phyloP scores from a whole-genome alignment of 2,113 vertebrate genomes.

The Cinclus cinclus region DNA sequence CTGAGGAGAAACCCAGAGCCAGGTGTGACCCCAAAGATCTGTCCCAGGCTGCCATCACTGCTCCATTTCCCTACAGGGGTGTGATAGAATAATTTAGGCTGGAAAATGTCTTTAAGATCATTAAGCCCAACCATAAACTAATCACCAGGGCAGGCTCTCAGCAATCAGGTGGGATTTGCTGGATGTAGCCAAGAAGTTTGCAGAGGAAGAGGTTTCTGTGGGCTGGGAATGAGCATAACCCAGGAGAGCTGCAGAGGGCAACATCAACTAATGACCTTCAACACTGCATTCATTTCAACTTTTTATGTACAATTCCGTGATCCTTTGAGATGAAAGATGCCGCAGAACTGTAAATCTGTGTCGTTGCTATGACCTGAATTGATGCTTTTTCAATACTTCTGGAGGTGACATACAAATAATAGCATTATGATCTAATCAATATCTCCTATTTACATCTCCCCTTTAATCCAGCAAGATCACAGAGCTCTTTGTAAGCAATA shows the following conservation, averaged over 20 bases:
- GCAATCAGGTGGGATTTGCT: not conserved
- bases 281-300: not conserved
- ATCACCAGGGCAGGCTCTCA: not conserved
- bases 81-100: not conserved
- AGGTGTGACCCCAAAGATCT: not conserved
- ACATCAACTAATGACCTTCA: not conserved
- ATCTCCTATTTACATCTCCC: slow-evolving; percentile 50
- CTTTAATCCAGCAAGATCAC: slow-evolving; percentile 62
- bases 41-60: not conserved
- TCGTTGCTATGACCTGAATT: slow-evolving; percentile 4
- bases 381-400: slow-evolving; percentile 37
- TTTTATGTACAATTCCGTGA: slow-evolving; percentile 19
- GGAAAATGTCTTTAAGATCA: not conserved
- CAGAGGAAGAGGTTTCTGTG: not conserved
- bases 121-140: not conserved
- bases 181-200: not conserved
- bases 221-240: not conserved
- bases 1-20: not conserved
- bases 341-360: slow-evolving; percentile 11
- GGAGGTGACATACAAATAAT: slow-evolving; percentile 57
- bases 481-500: slow-evolving; percentile 36
- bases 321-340: slow-evolving; percentile 44
- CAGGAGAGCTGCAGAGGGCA: not conserved
- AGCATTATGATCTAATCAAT: slow-evolving; percentile 55
- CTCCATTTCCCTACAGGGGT: not conserved